Percentiles rank a stretch among this genome's conserved stretches.
Evolutionary conservation across 2,113 vertebrate species (phyloP).

Genomic region (Nicator chloris): DNA sequence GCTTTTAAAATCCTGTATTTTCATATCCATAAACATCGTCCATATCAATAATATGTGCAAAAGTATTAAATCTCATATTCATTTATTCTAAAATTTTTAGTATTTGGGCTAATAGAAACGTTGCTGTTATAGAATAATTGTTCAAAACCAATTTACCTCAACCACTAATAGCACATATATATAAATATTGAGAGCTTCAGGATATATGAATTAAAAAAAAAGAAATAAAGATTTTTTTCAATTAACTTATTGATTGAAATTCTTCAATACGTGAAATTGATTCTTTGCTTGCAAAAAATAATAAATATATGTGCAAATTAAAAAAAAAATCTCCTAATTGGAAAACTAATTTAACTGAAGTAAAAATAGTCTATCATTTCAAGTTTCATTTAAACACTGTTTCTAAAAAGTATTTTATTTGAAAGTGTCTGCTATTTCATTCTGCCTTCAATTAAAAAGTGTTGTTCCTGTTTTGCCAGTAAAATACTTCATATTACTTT

Average conservation of each 20-base stretch:
- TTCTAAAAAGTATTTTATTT: not conserved
- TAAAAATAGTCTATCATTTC: not conserved
- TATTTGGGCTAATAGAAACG: not conserved
- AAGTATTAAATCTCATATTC: not conserved
- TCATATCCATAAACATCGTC: too few relatives aligned
- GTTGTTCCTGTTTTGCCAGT: not conserved
- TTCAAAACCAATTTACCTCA: not conserved
- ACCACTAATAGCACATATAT: not conserved
- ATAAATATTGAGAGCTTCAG: not conserved
- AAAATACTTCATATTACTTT: not conserved
- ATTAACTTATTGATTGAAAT: not conserved
- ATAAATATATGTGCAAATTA: not conserved
- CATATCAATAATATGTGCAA: too few relatives aligned
- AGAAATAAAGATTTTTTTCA: not conserved
- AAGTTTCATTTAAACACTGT: accelerated
- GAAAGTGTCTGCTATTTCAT: not conserved
- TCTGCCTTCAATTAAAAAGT: not conserved
- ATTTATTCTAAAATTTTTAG: not conserved
- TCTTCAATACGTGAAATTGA: not conserved
- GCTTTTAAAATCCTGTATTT: too few relatives aligned
- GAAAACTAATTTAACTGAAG: not conserved
- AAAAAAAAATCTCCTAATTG: not conserved
- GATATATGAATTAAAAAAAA: not conserved
- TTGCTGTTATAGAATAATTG: not conserved
- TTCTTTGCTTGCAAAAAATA: not conserved